Base-by-base conservation (phyloP, 2,797 vertebrate genomes). In the Falco cherrug region DNA sequence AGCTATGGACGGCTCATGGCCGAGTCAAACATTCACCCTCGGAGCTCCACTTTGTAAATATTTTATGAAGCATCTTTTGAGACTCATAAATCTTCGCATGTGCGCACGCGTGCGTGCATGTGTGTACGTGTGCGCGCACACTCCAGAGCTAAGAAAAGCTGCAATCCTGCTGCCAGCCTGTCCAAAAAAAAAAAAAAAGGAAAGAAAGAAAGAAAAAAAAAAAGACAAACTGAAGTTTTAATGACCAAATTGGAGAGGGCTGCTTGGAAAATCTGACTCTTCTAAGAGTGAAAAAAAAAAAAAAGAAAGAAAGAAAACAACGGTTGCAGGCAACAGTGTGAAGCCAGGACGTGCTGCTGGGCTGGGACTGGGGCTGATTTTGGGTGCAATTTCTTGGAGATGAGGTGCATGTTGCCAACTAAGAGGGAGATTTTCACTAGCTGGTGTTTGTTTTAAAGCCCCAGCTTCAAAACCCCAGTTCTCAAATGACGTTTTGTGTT, bases 21-120 rank as follows among this genome's bases (percentile, higher is more conserved):
- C 18, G 50, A 91, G 70, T 74, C 89, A 68, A 84, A 73, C 84
- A 43, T 90, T 81, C 79, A 13, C 37, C 3, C 85, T 78, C 8
- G 26, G 7, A 93, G 91, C 95, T 93, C 50, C 53, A 2, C 95
- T 97, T 22, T 96, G 91, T 97, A 97, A 97, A 97, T 97, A 97
- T 95, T 97, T 97, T 94, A 90, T 77, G 96, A 97, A 94, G 90
- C 95, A 95, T 97, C 97, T 96, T 96, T 17, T 45, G 96, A 95
- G 96, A 26, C 90, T 67, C 96, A 95, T 97, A 94, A 97, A 97
- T 97, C 97, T 95, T 13, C 0, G 4, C 4, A 13, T 0, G 53
- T 0, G 54, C 18, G 1, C 31, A 16, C 19, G 43, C 26, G 10
- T 4, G 43, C 10, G 7, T 25, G 48, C 16, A 16, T 18, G 69